Evolutionary conservation across 2,797 vertebrate species (phyloP).

Genomic region (Crotalus adamanteus): DNA sequence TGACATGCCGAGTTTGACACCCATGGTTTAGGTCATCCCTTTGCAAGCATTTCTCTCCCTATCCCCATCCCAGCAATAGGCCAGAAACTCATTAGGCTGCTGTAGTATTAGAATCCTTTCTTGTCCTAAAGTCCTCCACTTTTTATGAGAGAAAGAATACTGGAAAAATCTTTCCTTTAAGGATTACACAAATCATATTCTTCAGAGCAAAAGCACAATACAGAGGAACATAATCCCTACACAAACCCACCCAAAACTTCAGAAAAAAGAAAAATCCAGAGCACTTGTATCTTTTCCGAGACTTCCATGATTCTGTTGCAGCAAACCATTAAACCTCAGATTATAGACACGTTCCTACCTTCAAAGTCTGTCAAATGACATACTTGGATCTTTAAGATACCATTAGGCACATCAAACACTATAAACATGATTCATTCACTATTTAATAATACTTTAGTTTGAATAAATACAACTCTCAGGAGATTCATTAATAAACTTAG

Average conservation of each 20-base stretch:
- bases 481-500: not conserved
- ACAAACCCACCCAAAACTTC: not conserved
- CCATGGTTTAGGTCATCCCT: not conserved
- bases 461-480: not conserved
- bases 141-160: not conserved
- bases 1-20: too few relatives aligned
- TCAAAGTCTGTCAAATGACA: not conserved
- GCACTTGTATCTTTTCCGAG: not conserved
- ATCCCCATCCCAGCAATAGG: not conserved
- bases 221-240: not conserved
- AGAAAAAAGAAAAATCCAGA: not conserved
- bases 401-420: not conserved
- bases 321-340: not conserved
- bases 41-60: not conserved
- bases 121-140: not conserved
- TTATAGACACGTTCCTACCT: not conserved
- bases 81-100: not conserved
- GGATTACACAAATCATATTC: not conserved
- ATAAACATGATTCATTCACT: not conserved
- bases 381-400: not conserved
- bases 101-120: not conserved
- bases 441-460: not conserved
- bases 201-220: not conserved
- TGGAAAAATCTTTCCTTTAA: not conserved
- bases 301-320: not conserved